Conservation (phyloP, 2,888 invertebrate species). For the Drosophila austrosaltans region DNA sequence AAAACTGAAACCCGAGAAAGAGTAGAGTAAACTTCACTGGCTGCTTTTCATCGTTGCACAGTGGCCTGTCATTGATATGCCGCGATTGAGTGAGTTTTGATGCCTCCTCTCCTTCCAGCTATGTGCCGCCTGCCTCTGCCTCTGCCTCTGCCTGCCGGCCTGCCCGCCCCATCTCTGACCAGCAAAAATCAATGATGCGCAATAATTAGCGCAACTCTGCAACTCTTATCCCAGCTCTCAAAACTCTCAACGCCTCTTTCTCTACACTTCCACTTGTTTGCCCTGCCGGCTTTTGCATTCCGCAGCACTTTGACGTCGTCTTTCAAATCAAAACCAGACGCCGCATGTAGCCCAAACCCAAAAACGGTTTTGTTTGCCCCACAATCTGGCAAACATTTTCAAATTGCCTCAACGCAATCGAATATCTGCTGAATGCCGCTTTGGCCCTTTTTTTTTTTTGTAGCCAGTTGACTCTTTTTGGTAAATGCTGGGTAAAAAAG, state of each 20-base stretch:
- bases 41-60: conserved; percentile 37
- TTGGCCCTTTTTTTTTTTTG: not conserved
- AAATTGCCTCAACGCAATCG: not conserved
- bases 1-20: conserved; percentile 59
- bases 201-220: conserved; percentile 70
- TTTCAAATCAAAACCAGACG: conserved; percentile 75
- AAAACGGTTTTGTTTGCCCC: conserved; percentile 18
- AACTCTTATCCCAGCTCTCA: conserved; percentile 18
- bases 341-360: conserved; percentile 29
- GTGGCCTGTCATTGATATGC: conserved; percentile 68
- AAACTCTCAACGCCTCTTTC: conserved; percentile 26
- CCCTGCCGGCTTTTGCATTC: conserved; percentile 38
- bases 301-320: conserved; percentile 70
- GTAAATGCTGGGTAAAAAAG: not conserved
- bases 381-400: conserved; percentile 16
- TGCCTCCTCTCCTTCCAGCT: conserved; percentile 7
- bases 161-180: not conserved
- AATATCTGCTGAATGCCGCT: conserved; percentile 17
- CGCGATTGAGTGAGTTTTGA: conserved; percentile 1
- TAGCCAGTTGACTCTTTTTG: not conserved
- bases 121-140: not conserved
- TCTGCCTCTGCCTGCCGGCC: no score
- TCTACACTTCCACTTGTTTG: conserved; percentile 1
- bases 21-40: conserved; percentile 14
- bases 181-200: conserved; percentile 71